Percentiles rank a stretch among this genome's conserved stretches.
Evolutionary conservation across 2,113 vertebrate genomes (phyloP).

Genomic region (Calonectris borealis): DNA sequence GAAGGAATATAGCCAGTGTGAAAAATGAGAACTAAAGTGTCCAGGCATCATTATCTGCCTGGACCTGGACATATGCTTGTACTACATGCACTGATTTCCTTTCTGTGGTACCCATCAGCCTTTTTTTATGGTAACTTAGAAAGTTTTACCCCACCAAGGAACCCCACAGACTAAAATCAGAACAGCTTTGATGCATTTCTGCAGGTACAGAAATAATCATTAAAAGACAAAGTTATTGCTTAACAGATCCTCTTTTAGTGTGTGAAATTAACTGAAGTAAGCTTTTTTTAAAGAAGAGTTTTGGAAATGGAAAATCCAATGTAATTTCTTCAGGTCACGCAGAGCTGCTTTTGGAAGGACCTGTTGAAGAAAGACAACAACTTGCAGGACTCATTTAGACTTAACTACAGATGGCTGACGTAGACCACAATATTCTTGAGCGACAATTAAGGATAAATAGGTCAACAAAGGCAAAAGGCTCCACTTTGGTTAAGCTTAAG

Average conservation of each 20-base stretch:
- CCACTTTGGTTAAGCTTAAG: neutral
- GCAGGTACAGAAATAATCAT: neutral
- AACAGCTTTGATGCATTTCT: neutral
- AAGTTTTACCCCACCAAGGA: neutral
- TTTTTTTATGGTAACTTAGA: neutral
- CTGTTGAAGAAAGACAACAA: neutral
- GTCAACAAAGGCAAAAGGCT: constrained; percentile 35
- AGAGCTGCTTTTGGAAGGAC: neutral
- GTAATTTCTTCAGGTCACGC: neutral
- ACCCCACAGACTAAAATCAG: neutral
- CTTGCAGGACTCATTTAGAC: neutral
- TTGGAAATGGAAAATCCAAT: neutral
- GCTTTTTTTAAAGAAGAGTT: neutral
- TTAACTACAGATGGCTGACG: constrained; percentile 41
- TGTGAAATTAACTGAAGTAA: neutral
- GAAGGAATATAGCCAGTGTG: neutral
- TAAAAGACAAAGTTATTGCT: neutral
- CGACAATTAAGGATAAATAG: constrained; percentile 41
- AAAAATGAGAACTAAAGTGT: neutral
- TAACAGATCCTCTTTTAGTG: neutral
- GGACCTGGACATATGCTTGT: neutral
- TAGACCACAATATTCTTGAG: neutral
- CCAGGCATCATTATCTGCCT: neutral
- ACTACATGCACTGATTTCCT: neutral
- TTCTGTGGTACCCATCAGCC: neutral